phyloP scores from a whole-genome alignment of 2,888 invertebrate genomes.

The Pocota personata region DNA sequence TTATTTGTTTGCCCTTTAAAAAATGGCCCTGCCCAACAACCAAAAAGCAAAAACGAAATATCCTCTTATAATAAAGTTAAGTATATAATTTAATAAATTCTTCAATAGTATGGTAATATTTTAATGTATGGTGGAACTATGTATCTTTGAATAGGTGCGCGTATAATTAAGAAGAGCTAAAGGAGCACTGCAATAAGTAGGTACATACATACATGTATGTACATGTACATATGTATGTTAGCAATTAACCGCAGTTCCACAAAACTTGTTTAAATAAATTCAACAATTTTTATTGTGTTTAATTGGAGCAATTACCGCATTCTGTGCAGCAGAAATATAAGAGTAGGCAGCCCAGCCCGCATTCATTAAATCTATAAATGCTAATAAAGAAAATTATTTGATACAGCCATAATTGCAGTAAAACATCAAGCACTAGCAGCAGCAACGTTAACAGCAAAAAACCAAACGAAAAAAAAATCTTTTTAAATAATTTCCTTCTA shows the following conservation, averaged over 20 bases:
- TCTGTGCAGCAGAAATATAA: constrained; percentile 37
- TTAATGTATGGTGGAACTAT: not conserved
- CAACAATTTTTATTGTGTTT: constrained; percentile 63
- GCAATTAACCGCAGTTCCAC: constrained; percentile 53
- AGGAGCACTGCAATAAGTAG: constrained; percentile 4
- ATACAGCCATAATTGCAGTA: constrained; percentile 67
- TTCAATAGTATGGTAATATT: too few species aligned
- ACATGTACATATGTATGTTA: not conserved
- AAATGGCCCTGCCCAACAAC: too few species aligned
- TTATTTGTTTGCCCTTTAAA: too few species aligned
- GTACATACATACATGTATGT: not conserved
- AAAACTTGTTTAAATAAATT: constrained; percentile 65
- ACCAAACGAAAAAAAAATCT: constrained; percentile 14
- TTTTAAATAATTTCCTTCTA: constrained; percentile 68
- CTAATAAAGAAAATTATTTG: constrained; percentile 72
- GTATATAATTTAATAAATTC: too few species aligned
- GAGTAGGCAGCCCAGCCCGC: constrained; percentile 38
- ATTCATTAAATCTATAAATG: constrained; percentile 72
- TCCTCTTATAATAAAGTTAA: too few species aligned
- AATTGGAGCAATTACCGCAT: constrained; percentile 67
- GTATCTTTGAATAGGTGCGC: not conserved
- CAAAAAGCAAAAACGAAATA: too few species aligned
- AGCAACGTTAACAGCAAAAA: constrained; percentile 19
- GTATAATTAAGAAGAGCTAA: constrained; percentile 16
- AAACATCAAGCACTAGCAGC: constrained; percentile 50